phyloP scores from a whole-genome alignment of 1,140 invertebrate genomes.

The Hesperophylax magnus region DNA sequence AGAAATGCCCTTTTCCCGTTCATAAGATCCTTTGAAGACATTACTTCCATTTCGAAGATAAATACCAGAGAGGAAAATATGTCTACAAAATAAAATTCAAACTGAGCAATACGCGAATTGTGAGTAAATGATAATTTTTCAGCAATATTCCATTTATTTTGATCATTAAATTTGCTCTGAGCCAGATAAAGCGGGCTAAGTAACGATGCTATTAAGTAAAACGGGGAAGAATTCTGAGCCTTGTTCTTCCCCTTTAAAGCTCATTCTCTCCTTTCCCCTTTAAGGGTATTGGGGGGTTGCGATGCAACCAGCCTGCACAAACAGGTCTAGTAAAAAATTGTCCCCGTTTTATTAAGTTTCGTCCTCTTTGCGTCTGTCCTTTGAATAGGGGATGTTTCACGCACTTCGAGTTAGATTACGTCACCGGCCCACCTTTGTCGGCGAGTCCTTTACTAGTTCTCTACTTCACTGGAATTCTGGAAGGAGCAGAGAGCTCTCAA shows the following conservation, averaged over 20 bases:
- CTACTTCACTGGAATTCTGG: no score
- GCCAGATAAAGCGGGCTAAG: conserved; percentile 14
- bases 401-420: conserved; percentile 56
- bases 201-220: conserved; percentile 36
- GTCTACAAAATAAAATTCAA: no score
- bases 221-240: not conserved
- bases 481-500: conserved; percentile 23
- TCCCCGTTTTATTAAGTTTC: conserved; percentile 56
- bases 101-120: not conserved
- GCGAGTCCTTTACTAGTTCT: conserved; percentile 6
- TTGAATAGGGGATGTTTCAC: conserved; percentile 52
- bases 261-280: not conserved
- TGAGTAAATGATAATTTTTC: conserved; percentile 21
- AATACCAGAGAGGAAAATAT: no score
- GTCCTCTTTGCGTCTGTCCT: conserved; percentile 31
- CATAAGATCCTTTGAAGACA: no score
- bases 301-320: conserved; percentile 34
- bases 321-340: conserved; percentile 40
- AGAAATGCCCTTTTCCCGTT: no score
- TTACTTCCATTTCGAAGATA: no score
- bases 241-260: conserved; percentile 16
- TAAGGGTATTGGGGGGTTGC: conserved; percentile 19
- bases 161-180: conserved; percentile 25
- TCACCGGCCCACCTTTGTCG: conserved; percentile 47
- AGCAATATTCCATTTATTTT: conserved; percentile 20